Evolutionary conservation across 2,113 vertebrate genomes (phyloP), one percentile per base, ranked within the genome.

Genomic region (Salvelinus namaycush): DNA sequence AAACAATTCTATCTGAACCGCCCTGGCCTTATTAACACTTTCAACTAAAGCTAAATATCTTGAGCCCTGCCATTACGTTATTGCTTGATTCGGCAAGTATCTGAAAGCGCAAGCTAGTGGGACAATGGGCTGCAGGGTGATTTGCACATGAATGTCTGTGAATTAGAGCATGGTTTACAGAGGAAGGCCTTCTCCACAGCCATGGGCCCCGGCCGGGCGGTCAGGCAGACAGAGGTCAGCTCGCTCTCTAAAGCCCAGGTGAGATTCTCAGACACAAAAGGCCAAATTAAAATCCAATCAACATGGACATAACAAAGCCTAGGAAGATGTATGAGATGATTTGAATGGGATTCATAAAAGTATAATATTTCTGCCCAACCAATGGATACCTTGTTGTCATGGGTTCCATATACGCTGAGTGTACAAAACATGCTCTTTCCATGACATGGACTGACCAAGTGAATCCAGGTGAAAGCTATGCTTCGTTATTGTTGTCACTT

Each of bases 101-200:
- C 86, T 89, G 82, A 88, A 88, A 85, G 87, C 78, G 69, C 66
- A 29, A 11, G 48, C 14, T 13, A 51, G 49, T 27, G 34, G 7
- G 87, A 92, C 90, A 93, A 92, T 88, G 57, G 86, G 70, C 69
- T 71, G 82, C 78, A 13, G 66, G 84, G 83, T 85, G 80, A 93
- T 93, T 93, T 92, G 90, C 92, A 93, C 92, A 94, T 93, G 92
- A 94, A 93, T 51, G 89, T 90, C 86, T 87, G 79, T 92, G 90
- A 93, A 92, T 91, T 86, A 86, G 67, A 65, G 86, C 81, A 90
- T 89, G 89, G 84, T 86, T 90, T 87, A 89, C 87, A 87, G 87
- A 92, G 85, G 87, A 91, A 88, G 92, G 87, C 87, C 89, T 87
- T 83, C 88, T 87, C 86, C 89, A 84, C 77, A 80, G 78, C 71